Base-by-base conservation (phyloP, 2,888 invertebrate species). In the Leucoma salicis region DNA sequence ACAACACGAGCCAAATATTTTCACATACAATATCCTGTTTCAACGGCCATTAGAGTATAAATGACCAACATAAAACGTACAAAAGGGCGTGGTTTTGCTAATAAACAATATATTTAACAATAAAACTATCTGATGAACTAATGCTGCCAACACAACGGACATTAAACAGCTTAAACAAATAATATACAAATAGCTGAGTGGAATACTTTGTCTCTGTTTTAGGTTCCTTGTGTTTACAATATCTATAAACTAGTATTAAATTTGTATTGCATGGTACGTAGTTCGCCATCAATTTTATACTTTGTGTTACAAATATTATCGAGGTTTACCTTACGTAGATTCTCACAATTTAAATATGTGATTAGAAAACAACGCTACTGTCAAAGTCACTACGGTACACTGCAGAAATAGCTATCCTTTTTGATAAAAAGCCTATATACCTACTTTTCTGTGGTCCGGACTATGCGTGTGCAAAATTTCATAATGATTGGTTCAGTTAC, bases 111-210 rank as follows among this genome's bases (percentile, higher is more conserved):
- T 53, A 50, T 51, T 65, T 45, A 56, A 50, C 63, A 60, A 57
- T 65, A 52, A 65, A 70, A 67, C 68, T 67, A 72, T 67, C 58
- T 57, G 57, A 51, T 45, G 46, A 44, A 51, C 45, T 48, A 46
- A 33, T 44, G 58, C 46, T 75, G 75, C 76, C 75, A 77, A 76
- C 67, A 66, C 66, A 58, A 58, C 57, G 58, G 50, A 57, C 59
- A 63, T 56, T 62, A 63, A 66, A 65, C 51, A 61, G 62, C 64
- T 70, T 66, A 47, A 46, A 44, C 46, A 39, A 53, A 57, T 53
- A 45, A 50, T 50, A 14, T 24, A 24, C 21, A 42, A 24, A 41
- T 13, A 34, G n/a, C n/a, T n/a, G n/a, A n/a, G 14, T 42, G 15
- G 40, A 14, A 25, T 39, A 35, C 13, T 29, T 32, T 25, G 27